phyloP scores from a whole-genome alignment of 2,113 vertebrate species.

The Copsychus sechellarum region DNA sequence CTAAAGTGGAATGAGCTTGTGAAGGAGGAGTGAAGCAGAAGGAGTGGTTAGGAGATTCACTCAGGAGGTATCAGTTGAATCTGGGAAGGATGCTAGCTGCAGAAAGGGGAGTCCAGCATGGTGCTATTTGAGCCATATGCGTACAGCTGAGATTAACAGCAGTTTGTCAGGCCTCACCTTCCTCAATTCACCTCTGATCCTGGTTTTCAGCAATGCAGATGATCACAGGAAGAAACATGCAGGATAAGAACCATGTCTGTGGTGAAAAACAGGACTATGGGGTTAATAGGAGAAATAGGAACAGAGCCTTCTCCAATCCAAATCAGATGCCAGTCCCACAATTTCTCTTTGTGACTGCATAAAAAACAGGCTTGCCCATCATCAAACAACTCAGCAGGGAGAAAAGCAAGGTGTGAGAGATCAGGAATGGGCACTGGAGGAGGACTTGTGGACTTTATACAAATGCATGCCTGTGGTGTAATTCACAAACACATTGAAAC shows the following conservation, averaged over 20 bases:
- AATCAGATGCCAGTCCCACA: background rate
- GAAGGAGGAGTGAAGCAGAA: background rate
- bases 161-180: background rate
- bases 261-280: rapidly evolving
- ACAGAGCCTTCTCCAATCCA: background rate
- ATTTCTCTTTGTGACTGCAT: background rate
- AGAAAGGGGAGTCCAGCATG: background rate
- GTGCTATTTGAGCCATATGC: rapidly evolving
- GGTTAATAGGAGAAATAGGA: background rate
- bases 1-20: background rate
- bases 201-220: background rate
- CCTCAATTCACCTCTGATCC: background rate
- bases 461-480: background rate
- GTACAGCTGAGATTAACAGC: background rate
- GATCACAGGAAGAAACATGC: background rate
- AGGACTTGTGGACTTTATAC: background rate
- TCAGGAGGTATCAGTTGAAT: background rate
- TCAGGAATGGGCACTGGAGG: background rate
- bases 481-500: background rate
- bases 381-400: background rate
- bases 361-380: background rate
- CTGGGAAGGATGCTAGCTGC: background rate
- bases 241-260: background rate
- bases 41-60: background rate
- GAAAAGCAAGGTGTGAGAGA: background rate